phyloP scores from a whole-genome alignment of 2,888 invertebrate genomes.

The Luffia ferchaultella region DNA sequence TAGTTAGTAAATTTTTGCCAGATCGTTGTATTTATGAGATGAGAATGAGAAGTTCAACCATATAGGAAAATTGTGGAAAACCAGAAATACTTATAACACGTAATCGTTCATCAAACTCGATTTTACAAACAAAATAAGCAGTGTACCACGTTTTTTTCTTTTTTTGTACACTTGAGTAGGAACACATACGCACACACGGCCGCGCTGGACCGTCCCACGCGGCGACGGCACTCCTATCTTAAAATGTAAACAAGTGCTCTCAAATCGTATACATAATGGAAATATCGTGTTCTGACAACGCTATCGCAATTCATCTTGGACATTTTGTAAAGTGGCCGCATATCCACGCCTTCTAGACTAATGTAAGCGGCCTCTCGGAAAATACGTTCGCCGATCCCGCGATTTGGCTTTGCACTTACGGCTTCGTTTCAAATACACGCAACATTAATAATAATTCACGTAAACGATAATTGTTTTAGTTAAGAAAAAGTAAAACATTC shows the following conservation, averaged over 20 bases:
- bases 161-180: too few relatives aligned
- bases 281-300: constrained; percentile 66
- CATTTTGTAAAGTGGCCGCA: constrained; percentile 62
- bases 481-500: too few relatives aligned
- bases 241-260: constrained; percentile 63
- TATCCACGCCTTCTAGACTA: constrained; percentile 36
- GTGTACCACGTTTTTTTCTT: too few relatives aligned
- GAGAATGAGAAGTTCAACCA: too few relatives aligned
- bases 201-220: constrained; percentile 7
- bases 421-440: constrained; percentile 20
- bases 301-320: constrained; percentile 63
- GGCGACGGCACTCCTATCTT: constrained; percentile 40
- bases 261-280: constrained; percentile 67
- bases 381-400: constrained; percentile 32
- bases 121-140: too few relatives aligned
- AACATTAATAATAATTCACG: too few relatives aligned
- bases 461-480: too few relatives aligned
- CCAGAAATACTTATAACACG: too few relatives aligned
- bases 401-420: constrained; percentile 43
- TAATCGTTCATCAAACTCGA: too few relatives aligned
- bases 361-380: constrained; percentile 15
- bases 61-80: too few relatives aligned
- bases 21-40: constrained; percentile 3
- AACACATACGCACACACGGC: background rate
- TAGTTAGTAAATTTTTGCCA: constrained; percentile 6